Percentiles rank a stretch among this genome's conserved stretches.
These are phyloP conservation scores for Platygyra sinensis DNA, from an alignment of 64 coral and sea anemone species.

Conservation along the genomic window DNA sequence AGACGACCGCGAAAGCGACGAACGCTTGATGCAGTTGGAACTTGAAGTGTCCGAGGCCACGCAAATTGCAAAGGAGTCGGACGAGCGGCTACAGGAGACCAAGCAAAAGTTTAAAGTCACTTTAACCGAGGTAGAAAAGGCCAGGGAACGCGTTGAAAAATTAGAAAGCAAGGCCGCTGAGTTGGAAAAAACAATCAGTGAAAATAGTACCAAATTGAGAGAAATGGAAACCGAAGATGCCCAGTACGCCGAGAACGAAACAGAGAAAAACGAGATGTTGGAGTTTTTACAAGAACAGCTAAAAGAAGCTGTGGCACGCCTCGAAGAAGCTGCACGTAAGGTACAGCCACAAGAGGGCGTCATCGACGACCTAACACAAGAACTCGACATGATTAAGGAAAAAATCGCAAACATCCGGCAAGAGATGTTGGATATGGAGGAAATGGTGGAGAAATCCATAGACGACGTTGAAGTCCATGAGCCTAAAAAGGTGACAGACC, in stretches of 20 bases:
- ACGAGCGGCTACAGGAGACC: slow-evolving; percentile 24
- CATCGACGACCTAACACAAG: slow-evolving; percentile 69
- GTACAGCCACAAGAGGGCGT: slow-evolving; percentile 66
- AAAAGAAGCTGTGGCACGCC: slow-evolving; percentile 43
- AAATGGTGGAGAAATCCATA: slow-evolving; percentile 76
- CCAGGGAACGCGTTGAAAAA: not conserved
- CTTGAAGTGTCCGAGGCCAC: not conserved
- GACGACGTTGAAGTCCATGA: slow-evolving; percentile 54
- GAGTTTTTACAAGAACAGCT: slow-evolving; percentile 50
- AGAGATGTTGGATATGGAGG: slow-evolving; percentile 80
- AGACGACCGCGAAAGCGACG: slow-evolving; percentile 57
- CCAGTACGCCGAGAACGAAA: slow-evolving; percentile 26
- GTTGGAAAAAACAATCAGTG: slow-evolving; percentile 23
- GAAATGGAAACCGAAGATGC: slow-evolving; percentile 30
- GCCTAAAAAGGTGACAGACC: slow-evolving; percentile 25
- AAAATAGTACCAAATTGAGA: not conserved
- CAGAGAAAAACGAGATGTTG: slow-evolving; percentile 42
- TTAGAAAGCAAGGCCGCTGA: not conserved
- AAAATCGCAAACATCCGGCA: slow-evolving; percentile 40
- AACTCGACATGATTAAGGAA: slow-evolving; percentile 18
- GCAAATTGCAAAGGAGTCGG: slow-evolving; percentile 26
- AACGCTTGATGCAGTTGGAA: slow-evolving; percentile 33
- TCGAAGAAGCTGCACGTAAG: slow-evolving; percentile 86
- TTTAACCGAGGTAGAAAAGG: slow-evolving; percentile 42
- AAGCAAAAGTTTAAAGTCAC: slow-evolving; percentile 62